Percentiles rank a stretch among this genome's conserved stretches.
Evolutionary conservation across 2,888 invertebrate species (phyloP).

Genomic region (Synanthedon tipuliformis): DNA sequence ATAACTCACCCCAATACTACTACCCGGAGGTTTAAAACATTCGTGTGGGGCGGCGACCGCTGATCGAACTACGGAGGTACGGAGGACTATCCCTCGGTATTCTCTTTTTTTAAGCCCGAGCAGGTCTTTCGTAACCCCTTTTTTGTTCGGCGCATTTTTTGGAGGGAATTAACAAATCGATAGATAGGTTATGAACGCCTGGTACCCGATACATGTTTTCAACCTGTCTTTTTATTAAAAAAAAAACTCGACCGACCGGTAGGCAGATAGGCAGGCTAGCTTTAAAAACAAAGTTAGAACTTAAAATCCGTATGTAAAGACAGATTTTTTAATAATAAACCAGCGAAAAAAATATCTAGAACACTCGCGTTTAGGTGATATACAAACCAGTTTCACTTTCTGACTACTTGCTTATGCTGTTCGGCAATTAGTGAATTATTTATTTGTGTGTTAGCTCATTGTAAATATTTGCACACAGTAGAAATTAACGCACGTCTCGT

Average conservation of each 20-base stretch:
- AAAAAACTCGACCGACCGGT: slow-evolving; percentile 1
- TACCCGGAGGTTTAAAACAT: slow-evolving; percentile 38
- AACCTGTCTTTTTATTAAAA: neutral
- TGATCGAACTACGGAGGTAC: slow-evolving; percentile 60
- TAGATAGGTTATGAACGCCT: slow-evolving; percentile 50
- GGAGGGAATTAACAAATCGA: slow-evolving; percentile 59
- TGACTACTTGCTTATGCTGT: slow-evolving; percentile 2
- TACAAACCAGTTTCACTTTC: slow-evolving; percentile 34
- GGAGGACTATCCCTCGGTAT: slow-evolving; percentile 63
- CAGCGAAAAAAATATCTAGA: slow-evolving; percentile 27
- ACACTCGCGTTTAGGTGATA: slow-evolving; percentile 35
- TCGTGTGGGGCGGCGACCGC: slow-evolving; percentile 49
- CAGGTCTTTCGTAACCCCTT: slow-evolving; percentile 61
- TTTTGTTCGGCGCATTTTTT: slow-evolving; percentile 51
- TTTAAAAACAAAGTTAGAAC: neutral
- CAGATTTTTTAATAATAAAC: slow-evolving; percentile 5
- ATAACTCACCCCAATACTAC: slow-evolving; percentile 50
- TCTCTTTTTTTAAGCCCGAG: slow-evolving; percentile 45
- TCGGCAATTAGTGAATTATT: neutral
- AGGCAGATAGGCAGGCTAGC: neutral
- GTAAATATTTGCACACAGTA: neutral
- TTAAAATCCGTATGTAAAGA: neutral
- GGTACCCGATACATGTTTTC: slow-evolving; percentile 14
- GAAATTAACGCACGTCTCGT: neutral
- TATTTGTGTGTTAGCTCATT: neutral